A percentile compares a stretch with the other conserved stretches of the same genome.
Evolutionary conservation across 2,888 invertebrate species (phyloP).

Genomic region (Yponomeuta evonymella): DNA sequence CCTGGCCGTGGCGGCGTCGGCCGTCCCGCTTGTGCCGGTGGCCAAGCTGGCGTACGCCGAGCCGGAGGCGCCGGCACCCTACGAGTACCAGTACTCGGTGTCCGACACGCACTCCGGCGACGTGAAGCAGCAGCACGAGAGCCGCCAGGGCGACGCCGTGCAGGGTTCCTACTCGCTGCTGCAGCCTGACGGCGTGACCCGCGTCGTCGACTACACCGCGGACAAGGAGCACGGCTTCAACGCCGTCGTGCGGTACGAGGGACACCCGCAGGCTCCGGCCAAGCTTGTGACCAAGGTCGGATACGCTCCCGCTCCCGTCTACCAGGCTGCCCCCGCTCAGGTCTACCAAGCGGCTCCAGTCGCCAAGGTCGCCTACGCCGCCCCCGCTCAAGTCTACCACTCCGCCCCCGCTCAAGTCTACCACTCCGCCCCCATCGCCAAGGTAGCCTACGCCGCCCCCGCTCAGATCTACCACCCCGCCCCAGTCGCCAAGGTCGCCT

Average conservation of each 20-base stretch:
- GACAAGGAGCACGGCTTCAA: constrained; percentile 64
- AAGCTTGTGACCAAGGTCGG: constrained; percentile 30
- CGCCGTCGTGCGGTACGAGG: constrained; percentile 64
- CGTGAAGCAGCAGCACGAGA: constrained; percentile 64
- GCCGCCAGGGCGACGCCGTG: constrained; percentile 58
- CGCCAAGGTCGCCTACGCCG: constrained; percentile 33
- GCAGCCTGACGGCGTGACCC: constrained; percentile 63
- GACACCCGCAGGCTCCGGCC: constrained; percentile 39
- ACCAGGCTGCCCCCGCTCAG: constrained; percentile 15
- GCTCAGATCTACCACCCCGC: constrained; percentile 24
- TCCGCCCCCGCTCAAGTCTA: constrained; percentile 29
- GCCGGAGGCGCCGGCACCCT: constrained; percentile 54
- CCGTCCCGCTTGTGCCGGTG: constrained; percentile 33
- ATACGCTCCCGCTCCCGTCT: constrained; percentile 24
- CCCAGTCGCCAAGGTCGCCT: constrained; percentile 31
- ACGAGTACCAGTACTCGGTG: constrained; percentile 64
- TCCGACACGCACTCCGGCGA: constrained; percentile 63
- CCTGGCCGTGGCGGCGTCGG: constrained; percentile 42
- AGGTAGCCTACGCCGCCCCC: constrained; percentile 31
- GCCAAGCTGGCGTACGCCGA: constrained; percentile 44
- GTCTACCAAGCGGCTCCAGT: constrained; percentile 17
- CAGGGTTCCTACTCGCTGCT: constrained; percentile 68
- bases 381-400: constrained; percentile 22
- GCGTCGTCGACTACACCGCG: constrained; percentile 65
- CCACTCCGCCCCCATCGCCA: constrained; percentile 29